phyloP scores from a whole-genome alignment of 2,797 vertebrate genomes.

The Manis crassicaudata region DNA sequence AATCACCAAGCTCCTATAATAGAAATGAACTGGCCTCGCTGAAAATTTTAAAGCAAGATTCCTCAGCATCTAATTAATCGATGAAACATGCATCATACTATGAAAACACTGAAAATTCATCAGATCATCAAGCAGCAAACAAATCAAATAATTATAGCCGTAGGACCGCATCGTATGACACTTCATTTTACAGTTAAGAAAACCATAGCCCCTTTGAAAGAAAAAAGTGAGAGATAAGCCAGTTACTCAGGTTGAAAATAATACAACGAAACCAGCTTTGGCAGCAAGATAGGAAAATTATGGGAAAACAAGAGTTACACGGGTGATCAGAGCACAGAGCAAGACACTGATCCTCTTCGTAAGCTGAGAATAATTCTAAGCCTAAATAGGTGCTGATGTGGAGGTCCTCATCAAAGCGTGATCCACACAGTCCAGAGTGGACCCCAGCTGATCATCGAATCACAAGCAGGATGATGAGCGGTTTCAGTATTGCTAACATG shows the following conservation, averaged over 20 bases:
- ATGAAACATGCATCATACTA: not conserved
- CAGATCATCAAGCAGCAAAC: not conserved
- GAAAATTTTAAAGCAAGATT: not conserved
- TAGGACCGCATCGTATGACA: not conserved
- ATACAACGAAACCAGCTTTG: not conserved
- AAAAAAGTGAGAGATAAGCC: not conserved
- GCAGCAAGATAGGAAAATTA: not conserved
- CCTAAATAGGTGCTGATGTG: not conserved
- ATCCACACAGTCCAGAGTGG: no score
- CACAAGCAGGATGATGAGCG: not conserved
- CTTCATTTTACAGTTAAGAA: not conserved
- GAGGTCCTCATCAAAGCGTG: not conserved
- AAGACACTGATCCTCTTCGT: not conserved
- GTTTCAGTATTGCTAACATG: not conserved
- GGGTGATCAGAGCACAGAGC: not conserved
- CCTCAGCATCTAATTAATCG: not conserved
- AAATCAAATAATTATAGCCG: not conserved
- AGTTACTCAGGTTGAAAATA: not conserved
- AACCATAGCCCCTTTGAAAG: not conserved
- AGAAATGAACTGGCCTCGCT: not conserved
- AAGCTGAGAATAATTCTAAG: not conserved
- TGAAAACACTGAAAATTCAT: not conserved
- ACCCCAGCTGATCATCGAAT: accelerated
- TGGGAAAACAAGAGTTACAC: not conserved
- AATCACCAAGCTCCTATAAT: not conserved